Conservation (phyloP, 2,888 invertebrate species). For the Galerucella nymphaeae region DNA sequence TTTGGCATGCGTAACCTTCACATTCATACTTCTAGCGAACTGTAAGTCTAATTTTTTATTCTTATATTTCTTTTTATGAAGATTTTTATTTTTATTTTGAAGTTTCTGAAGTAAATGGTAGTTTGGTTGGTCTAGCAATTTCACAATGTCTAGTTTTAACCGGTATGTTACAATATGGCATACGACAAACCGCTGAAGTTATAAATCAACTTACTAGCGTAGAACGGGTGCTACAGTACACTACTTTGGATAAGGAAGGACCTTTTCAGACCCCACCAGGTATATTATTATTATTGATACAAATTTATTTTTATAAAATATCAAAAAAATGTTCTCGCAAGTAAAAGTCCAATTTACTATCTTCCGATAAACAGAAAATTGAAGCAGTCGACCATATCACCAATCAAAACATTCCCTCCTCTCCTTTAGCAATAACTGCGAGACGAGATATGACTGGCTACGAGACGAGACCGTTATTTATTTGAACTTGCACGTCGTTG, state of each 20-base stretch:
- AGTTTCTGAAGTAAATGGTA: conserved; percentile 41
- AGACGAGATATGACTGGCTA: too few relatives aligned
- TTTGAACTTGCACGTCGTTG: too few relatives aligned
- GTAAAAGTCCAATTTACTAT: too few relatives aligned
- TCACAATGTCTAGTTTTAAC: conserved; percentile 41
- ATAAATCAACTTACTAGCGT: conserved; percentile 82
- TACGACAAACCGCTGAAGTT: conserved; percentile 82
- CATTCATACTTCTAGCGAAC: conserved; percentile 64
- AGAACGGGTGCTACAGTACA: conserved; percentile 80
- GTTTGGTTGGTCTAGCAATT: conserved; percentile 56
- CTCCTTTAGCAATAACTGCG: too few relatives aligned
- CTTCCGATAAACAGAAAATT: too few relatives aligned
- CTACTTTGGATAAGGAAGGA: conserved; percentile 77
- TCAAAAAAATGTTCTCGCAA: too few relatives aligned
- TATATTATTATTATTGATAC: conserved; percentile 15
- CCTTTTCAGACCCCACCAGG: conserved; percentile 68
- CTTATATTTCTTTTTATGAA: background rate
- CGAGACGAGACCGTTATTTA: too few relatives aligned
- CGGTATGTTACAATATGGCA: conserved; percentile 85
- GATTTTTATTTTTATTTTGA: background rate
- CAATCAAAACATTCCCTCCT: too few relatives aligned
- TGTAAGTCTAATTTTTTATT: conserved; percentile 47
- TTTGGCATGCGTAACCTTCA: conserved; percentile 71
- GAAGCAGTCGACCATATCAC: too few relatives aligned
- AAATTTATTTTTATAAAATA: too few relatives aligned